Evolutionary conservation across 1,140 invertebrate species (phyloP), one percentile per base, ranked within the genome.

Genomic region (Lethrus apterus): DNA sequence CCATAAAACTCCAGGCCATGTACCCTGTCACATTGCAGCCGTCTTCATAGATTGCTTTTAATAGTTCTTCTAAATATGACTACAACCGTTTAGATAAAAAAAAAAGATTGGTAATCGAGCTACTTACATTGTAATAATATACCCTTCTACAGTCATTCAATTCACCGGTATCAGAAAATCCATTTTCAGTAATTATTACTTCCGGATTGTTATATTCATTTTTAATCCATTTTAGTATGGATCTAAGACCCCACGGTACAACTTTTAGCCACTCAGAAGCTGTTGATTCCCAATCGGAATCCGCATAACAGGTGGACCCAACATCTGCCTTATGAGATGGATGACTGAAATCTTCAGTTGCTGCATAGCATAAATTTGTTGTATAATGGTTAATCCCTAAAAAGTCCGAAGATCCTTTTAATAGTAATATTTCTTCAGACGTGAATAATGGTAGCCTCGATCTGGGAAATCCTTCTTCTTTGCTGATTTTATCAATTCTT

Each of bases 131-230:
- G n/a, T 41, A 38, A 35, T 58, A 58, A 34, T 48, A 26, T 7
- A 50, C 40, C 18, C 53, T 46, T 4, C 31, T 38, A 3, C 32
- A 29, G 41, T 59, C 55, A 31, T 47, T 43, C 9, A 33, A 15
- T n/a, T 31, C 38, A 3, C 46, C 53, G 4, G n/a, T n/a, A 64
- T 71, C 72, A 40, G 65, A 72, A 64, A 63, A 74, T 14, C 85
- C 85, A 58, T 86, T 87, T 71, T 87, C 85, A 0, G 81, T 81
- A 2, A 89, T 69, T 4, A 80, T 65, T 1, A 86, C 66, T n/a
- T 66, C 54, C 0, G 77, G 72, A 60, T 81, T 78, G 32, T 72
- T 62, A 54, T 83, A 88, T 7, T 71, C 63, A 0, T 67, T 58
- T 35, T 71, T 71, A 8, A 88, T 71, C 72, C 77, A 81, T 26